A percentile compares a stretch with the other conserved stretches of the same genome.
phyloP scores from a whole-genome alignment of 2,888 invertebrate genomes.

The Nebria salina region DNA sequence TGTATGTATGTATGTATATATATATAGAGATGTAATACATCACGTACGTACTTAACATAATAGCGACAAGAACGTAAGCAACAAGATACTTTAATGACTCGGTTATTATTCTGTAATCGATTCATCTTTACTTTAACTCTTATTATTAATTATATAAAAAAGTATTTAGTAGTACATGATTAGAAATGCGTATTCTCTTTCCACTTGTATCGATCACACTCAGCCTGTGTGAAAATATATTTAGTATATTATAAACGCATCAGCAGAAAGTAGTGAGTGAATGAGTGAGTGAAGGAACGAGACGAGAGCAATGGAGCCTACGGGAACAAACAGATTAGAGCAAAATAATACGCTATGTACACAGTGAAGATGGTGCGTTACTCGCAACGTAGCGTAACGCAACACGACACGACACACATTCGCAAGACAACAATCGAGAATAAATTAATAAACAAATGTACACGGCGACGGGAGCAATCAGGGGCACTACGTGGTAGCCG shows the following conservation, averaged over 20 bases:
- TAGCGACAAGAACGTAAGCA: constrained; percentile 42
- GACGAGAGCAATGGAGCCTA: not conserved
- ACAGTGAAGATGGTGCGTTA: not conserved
- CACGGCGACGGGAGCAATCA: not conserved
- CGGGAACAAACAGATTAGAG: not conserved
- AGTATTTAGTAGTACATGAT: not conserved
- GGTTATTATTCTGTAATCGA: constrained; percentile 21
- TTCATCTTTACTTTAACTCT: not conserved
- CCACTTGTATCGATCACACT: not conserved
- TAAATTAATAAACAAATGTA: constrained; percentile 1
- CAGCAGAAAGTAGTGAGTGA: not conserved
- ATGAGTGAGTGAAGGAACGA: not conserved
- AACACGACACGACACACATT: not conserved
- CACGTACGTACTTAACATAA: not conserved
- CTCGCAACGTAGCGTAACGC: not conserved
- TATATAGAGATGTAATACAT: too few relatives aligned
- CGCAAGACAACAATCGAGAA: not conserved
- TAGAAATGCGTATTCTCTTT: not conserved
- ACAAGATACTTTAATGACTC: constrained; percentile 24
- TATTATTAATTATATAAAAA: not conserved
- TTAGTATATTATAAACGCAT: not conserved
- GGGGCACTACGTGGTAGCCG: not conserved
- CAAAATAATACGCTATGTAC: not conserved
- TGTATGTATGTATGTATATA: too few relatives aligned
- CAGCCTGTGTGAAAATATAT: not conserved